Conservation (phyloP, 2,113 vertebrate genomes). For the Pseudorectes ferrugineus region DNA sequence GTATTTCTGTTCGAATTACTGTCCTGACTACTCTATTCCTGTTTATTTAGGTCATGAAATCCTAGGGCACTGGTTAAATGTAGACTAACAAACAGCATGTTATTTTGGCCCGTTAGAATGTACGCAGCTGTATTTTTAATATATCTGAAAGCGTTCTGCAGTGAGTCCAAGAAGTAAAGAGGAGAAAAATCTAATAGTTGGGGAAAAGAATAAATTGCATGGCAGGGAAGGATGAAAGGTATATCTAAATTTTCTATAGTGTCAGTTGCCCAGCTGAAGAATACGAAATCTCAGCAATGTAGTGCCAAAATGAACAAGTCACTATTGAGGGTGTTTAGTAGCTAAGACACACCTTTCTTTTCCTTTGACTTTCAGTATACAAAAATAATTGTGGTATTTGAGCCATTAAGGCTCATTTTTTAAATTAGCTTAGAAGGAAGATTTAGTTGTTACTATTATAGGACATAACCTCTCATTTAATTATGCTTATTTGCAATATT, state of each 20-base stretch:
- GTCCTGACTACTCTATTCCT: slow-evolving; percentile 19
- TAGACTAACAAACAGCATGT: neutral
- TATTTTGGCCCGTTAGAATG: neutral
- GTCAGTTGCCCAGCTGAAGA: neutral
- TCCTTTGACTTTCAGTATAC: neutral
- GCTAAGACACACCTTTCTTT: neutral
- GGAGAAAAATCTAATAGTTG: neutral
- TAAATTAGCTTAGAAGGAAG: neutral
- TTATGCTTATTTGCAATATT: neutral
- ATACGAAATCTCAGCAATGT: neutral
- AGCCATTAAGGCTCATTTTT: neutral
- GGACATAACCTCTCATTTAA: neutral
- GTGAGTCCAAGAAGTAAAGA: neutral
- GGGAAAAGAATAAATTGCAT: neutral
- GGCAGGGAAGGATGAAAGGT: neutral
- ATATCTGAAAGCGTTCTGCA: neutral
- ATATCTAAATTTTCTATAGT: neutral
- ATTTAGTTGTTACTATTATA: neutral
- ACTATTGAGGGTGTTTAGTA: neutral
- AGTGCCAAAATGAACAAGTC: neutral
- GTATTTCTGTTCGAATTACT: slow-evolving; percentile 30
- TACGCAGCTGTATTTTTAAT: neutral
- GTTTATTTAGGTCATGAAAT: neutral
- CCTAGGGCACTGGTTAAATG: neutral
- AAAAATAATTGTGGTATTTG: neutral